phyloP scores from a whole-genome alignment of 2,888 invertebrate genomes.

The Drosophila limbata region DNA sequence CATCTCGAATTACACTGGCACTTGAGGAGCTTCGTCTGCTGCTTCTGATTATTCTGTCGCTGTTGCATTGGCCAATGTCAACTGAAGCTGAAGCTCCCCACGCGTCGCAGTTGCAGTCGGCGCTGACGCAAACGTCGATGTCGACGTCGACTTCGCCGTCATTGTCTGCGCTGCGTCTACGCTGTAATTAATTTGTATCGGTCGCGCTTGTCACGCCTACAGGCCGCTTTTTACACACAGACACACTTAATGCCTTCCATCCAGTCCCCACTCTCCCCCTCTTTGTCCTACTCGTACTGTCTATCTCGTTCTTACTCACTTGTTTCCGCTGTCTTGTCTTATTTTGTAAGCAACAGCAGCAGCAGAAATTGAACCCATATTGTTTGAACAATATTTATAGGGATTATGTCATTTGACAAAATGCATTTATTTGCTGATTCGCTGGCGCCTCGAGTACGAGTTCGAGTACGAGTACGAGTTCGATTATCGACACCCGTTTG shows the following conservation, averaged over 20 bases:
- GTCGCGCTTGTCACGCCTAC: slow-evolving; percentile 58
- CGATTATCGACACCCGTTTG: slow-evolving; percentile 12
- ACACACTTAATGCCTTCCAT: background rate
- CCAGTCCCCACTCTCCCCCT: background rate
- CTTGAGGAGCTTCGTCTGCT: slow-evolving; percentile 51
- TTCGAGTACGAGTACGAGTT: background rate
- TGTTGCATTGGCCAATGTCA: slow-evolving; percentile 46
- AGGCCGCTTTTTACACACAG: slow-evolving; percentile 22
- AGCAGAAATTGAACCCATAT: slow-evolving; percentile 47
- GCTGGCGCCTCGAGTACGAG: slow-evolving; percentile 31
- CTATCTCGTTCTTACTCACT: background rate
- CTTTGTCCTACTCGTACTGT: background rate
- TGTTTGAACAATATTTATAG: slow-evolving; percentile 64
- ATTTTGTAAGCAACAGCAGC: slow-evolving; percentile 27
- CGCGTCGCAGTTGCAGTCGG: slow-evolving; percentile 19
- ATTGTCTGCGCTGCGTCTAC: slow-evolving; percentile 60
- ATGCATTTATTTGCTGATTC: slow-evolving; percentile 59
- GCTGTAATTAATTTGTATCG: slow-evolving; percentile 71
- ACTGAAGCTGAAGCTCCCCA: slow-evolving; percentile 38
- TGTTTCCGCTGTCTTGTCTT: slow-evolving; percentile 8
- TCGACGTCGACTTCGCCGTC: slow-evolving; percentile 15
- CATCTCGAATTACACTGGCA: slow-evolving; percentile 54
- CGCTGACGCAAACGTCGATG: slow-evolving; percentile 14
- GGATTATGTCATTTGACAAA: slow-evolving; percentile 70
- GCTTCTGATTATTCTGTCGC: background rate